A percentile compares a stretch with the other conserved stretches of the same genome.
Conservation (phyloP, 1,140 invertebrate species). For the Aporrectodea caliginosa region DNA sequence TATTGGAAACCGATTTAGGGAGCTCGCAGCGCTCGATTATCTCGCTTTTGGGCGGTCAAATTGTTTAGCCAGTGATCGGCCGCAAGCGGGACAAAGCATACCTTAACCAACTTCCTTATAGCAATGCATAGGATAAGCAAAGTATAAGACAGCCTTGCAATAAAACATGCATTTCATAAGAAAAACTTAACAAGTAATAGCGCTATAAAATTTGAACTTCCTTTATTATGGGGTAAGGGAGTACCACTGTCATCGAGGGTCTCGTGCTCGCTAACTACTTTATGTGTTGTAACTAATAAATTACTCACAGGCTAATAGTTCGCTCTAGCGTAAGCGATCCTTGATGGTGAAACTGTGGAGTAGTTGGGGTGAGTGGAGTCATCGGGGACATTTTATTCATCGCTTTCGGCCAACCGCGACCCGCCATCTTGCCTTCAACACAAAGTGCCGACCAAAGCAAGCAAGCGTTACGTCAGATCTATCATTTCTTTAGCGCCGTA, state of each 20-base stretch:
- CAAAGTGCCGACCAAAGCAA: too few relatives aligned
- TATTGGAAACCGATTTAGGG: too few relatives aligned
- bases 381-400: not conserved
- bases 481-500: too few relatives aligned
- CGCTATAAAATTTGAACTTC: not conserved
- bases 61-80: too few relatives aligned
- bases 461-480: too few relatives aligned
- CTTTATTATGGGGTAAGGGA: not conserved
- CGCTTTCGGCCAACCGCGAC: conserved; percentile 17
- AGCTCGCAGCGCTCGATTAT: too few relatives aligned
- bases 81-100: too few relatives aligned
- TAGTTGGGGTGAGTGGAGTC: not conserved
- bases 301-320: conserved; percentile 18
- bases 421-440: conserved; percentile 26
- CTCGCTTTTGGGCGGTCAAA: too few relatives aligned
- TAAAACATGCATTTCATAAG: not conserved
- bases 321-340: conserved; percentile 5
- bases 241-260: not conserved
- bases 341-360: not conserved
- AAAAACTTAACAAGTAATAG: not conserved
- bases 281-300: too few relatives aligned
- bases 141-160: not conserved
- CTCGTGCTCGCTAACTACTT: not conserved
- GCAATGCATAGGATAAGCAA: not conserved
- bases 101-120: too few relatives aligned